Evolutionary conservation across 1,140 invertebrate genomes (phyloP), one percentile per base, ranked within the genome.

Genomic region (Eupeodes corollae): DNA sequence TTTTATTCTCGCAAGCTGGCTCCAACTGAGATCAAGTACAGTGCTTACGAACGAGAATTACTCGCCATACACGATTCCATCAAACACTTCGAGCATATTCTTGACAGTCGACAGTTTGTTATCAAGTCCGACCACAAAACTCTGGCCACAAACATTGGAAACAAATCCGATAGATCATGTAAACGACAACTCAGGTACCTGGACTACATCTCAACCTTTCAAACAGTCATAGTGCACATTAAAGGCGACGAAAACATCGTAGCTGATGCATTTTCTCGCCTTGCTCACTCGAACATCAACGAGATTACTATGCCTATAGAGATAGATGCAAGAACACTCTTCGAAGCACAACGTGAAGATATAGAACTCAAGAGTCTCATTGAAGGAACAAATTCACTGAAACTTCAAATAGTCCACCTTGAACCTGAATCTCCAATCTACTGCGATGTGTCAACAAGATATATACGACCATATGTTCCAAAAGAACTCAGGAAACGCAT

Each of bases 181-280:
- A n/a, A n/a, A n/a, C n/a, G n/a, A n/a, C n/a, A n/a, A n/a, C n/a
- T n/a, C n/a, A n/a, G n/a, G n/a, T n/a, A n/a, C n/a, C n/a, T 37
- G 13, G 35, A 16, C 15, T 37, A 14, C 13, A 14, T 37, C 15
- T 37, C 35, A 37, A 50, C 62, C 43, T 58, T 53, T 41, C 47
- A 47, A 3, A 58, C 51, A 0, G 50, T 59, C 13, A 59, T 64
- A 14, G 10, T 43, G 14, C 47, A 64, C 31, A 46, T 65, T 0
- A 45, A 38, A 18, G 57, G 63, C 2, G 16, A 47, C 0, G 46
- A 51, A 12, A 68, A 70, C 41, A 40, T 55, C 1, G 53, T 57
- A 0, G 58, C 61, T 11, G 61, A 59, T 47, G 41, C 53, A 6
- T 45, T 61, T 0, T 61, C 55, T 3, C 48, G 56, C 12, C 21